Percentiles rank a stretch among this genome's conserved stretches.
These are phyloP conservation scores for Thinocorus orbignyianus DNA, from an alignment of 2,113 vertebrate species.

Conservation along the genomic window DNA sequence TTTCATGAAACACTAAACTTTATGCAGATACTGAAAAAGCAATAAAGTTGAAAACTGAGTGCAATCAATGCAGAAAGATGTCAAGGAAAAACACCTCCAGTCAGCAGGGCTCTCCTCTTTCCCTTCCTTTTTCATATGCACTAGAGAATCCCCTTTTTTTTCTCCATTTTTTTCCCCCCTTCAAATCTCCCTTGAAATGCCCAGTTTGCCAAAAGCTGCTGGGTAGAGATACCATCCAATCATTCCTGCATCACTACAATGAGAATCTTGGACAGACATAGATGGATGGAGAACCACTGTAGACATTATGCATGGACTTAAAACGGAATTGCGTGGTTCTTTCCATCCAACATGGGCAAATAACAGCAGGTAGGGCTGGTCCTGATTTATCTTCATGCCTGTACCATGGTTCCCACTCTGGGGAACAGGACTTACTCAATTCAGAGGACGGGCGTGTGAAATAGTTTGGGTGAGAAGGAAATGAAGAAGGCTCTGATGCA, in stretches of 20 bases:
- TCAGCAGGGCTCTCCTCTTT: background rate
- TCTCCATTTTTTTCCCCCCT: background rate
- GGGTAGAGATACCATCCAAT: background rate
- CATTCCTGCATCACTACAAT: accelerated
- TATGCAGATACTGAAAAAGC: background rate
- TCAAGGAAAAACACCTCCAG: background rate
- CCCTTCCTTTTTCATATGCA: background rate
- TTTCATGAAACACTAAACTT: background rate
- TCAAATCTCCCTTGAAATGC: background rate
- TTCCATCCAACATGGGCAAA: background rate
- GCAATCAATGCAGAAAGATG: background rate
- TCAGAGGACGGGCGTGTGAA: background rate
- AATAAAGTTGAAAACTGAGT: background rate
- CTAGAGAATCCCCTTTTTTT: background rate
- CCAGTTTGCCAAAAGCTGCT: background rate
- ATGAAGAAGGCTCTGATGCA: background rate
- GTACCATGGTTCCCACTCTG: accelerated
- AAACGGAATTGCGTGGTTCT: accelerated
- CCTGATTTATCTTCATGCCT: background rate
- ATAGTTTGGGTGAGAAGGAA: background rate
- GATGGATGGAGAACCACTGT: background rate
- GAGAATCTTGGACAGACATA: background rate
- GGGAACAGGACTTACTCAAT: background rate
- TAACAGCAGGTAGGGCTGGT: background rate
- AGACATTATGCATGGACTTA: background rate